A percentile compares a stretch with the other conserved stretches of the same genome.
These are phyloP conservation scores for Perca schrenkii DNA, from an alignment of 2,113 vertebrate genomes.

Conservation along the genomic window DNA sequence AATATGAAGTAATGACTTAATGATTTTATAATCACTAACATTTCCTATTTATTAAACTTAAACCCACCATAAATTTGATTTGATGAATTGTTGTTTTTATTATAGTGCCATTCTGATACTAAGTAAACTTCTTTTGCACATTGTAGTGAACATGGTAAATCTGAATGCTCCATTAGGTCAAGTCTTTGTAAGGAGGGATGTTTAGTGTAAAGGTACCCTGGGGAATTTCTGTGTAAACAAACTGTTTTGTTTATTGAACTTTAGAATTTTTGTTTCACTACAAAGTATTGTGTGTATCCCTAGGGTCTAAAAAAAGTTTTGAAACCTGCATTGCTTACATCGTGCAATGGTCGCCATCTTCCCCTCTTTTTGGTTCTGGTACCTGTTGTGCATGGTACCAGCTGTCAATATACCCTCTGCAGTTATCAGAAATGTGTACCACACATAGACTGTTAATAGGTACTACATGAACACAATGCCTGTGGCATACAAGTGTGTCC, in stretches of 20 bases:
- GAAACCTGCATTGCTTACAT: slow-evolving; percentile 38
- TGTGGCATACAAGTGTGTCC: not conserved
- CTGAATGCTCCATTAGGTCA: slow-evolving; percentile 12
- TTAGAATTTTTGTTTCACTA: slow-evolving; percentile 4
- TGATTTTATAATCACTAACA: not conserved
- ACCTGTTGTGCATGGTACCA: not conserved
- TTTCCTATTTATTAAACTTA: slow-evolving; percentile 1
- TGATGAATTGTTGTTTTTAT: not conserved
- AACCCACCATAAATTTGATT: not conserved
- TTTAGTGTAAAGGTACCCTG: slow-evolving; percentile 28
- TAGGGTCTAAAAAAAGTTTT: slow-evolving; percentile 1
- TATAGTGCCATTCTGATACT: not conserved
- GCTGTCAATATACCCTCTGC: slow-evolving; percentile 2
- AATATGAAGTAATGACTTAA: not conserved
- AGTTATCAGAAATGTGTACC: slow-evolving; percentile 8
- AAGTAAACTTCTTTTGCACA: not conserved
- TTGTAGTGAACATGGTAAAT: slow-evolving; percentile 4
- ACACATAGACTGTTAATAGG: not conserved
- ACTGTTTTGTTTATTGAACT: slow-evolving; percentile 45
- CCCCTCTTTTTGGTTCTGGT: not conserved
- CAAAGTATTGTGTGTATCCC: slow-evolving; percentile 3
- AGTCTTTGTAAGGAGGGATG: slow-evolving; percentile 8
- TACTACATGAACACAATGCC: not conserved
- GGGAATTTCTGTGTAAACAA: slow-evolving; percentile 46
- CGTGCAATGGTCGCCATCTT: not conserved